Base-by-base conservation (phyloP, 2,888 invertebrate species). In the Metalampra italica region DNA sequence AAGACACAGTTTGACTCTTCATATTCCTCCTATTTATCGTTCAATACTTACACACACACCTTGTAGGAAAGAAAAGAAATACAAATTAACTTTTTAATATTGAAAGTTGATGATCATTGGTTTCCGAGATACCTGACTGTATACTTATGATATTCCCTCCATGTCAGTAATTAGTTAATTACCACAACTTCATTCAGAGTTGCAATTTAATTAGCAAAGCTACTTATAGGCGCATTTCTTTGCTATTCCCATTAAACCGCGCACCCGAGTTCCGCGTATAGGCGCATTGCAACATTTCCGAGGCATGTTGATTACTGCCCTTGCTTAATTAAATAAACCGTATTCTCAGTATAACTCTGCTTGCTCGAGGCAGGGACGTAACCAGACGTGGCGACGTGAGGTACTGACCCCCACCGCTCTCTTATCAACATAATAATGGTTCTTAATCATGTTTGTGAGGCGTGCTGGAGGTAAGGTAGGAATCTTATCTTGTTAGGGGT, bases 311-410 rank as follows among this genome's bases (percentile, higher is more conserved):
- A 79, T 81, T 80, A 62, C 66, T 80, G 62, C 67, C 68, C 69
- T 69, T 60, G 66, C 67, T 75, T 86, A 83, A 86, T 85, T 86
- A 83, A 84, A 82, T 83, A 81, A 85, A 80, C 78, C 71, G 75
- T 76, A 3, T 83, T 82, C 79, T 71, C 36, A 45, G 51, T 52
- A 49, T 22, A 37, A 47, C 47, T 50, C 50, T 50, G 50, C 47
- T 50, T 50, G 32, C 49, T 45, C 37, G 22, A 5, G 3, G 22
- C 22, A 22, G 22, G 5, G 22, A 22, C 22, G 3, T 22, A 3
- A 22, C 22, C 22, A 22, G 22, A 3, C 22, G 22, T 22, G 22
- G 22, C 5, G 2, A 22, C 22, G 2, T 22, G 22, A 22, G 22
- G 5, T 2, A 5, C 22, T 22, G 22, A 22, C 22, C 22, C 22